Percentiles rank a stretch among this genome's conserved stretches.
phyloP scores from a whole-genome alignment of 1,140 invertebrate genomes.

The Drosophila sp. region DNA sequence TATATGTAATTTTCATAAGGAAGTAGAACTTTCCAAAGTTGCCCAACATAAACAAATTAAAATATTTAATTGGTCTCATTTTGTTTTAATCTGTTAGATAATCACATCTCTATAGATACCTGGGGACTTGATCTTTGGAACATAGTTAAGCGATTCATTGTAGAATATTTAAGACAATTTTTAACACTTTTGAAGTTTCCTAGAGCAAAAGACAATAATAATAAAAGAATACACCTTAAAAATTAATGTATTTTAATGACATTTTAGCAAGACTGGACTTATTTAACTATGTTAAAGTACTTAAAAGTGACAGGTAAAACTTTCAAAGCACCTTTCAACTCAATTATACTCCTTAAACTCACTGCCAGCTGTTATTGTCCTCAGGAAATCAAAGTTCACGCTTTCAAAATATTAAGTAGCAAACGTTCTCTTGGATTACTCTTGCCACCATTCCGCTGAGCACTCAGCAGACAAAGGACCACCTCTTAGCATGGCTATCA shows the following conservation, averaged over 20 bases:
- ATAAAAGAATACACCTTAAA: too few relatives aligned
- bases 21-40: background rate
- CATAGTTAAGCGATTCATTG: too few relatives aligned
- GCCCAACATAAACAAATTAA: background rate
- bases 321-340: background rate
- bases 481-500: conserved; percentile 52
- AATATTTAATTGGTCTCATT: too few relatives aligned
- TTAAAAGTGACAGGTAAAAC: background rate
- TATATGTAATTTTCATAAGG: background rate
- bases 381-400: conserved; percentile 2
- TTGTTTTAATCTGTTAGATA: background rate
- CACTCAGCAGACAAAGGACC: conserved; percentile 30
- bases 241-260: too few relatives aligned
- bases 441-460: background rate
- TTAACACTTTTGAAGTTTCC: too few relatives aligned
- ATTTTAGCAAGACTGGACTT: too few relatives aligned
- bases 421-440: background rate
- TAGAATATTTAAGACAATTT: too few relatives aligned
- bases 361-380: too few relatives aligned
- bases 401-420: conserved; percentile 5
- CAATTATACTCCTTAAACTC: background rate
- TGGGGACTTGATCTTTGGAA: background rate
- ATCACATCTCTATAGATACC: background rate
- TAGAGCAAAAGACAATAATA: too few relatives aligned
- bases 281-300: too few relatives aligned